Evolutionary conservation across 1,140 invertebrate species (phyloP).

Genomic region (Heliconius eleuchia): DNA sequence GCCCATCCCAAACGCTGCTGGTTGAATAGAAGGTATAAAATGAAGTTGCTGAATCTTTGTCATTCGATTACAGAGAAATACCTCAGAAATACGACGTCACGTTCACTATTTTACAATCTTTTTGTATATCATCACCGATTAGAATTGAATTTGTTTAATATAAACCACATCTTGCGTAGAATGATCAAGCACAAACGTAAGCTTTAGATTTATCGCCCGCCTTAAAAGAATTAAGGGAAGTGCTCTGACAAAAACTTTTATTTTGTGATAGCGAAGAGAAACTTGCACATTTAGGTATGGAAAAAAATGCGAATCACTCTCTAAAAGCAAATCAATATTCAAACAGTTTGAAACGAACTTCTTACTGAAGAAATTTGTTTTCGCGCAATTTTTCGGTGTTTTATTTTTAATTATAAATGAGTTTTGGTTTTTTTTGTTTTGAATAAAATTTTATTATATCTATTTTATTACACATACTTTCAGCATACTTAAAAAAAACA

Average conservation of each 20-base stretch:
- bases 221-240: constrained; percentile 64
- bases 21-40: constrained; percentile 47
- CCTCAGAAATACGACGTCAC: constrained; percentile 19
- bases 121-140: constrained; percentile 5
- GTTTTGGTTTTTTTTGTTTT: background rate
- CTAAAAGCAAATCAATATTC: constrained; percentile 74
- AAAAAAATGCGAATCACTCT: constrained; percentile 74
- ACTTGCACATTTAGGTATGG: constrained; percentile 75
- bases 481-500: background rate
- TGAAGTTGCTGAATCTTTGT: constrained; percentile 45
- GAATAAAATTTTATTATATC: no score
- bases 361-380: constrained; percentile 34
- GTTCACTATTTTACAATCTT: constrained; percentile 13
- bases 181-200: constrained; percentile 41
- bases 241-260: constrained; percentile 67
- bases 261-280: constrained; percentile 72
- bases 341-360: constrained; percentile 68
- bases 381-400: constrained; percentile 16
- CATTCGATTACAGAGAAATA: constrained; percentile 39
- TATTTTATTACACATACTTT: no score
- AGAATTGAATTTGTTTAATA: constrained; percentile 22
- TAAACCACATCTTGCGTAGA: constrained; percentile 15
- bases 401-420: constrained; percentile 20
- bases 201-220: constrained; percentile 62
- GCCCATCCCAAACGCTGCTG: constrained; percentile 42